Evolutionary conservation across 37 sponge, comb jelly and placozoan genomes (phyloP).

Genomic region (Crambe crambe): DNA sequence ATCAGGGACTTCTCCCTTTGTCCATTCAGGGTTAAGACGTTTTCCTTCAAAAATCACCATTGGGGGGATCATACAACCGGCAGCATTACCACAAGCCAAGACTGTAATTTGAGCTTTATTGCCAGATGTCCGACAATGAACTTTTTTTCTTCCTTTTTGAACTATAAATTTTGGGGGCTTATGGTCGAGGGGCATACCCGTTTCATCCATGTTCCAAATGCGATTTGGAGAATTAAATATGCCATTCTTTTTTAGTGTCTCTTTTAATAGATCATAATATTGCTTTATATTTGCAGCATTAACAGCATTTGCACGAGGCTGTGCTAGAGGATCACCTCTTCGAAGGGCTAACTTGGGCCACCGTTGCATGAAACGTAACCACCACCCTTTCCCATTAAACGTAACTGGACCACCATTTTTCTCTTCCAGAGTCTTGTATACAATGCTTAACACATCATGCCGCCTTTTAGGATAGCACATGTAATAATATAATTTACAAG

Average conservation of each 20-base stretch:
- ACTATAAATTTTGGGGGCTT: conserved; percentile 17
- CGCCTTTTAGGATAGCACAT: too few species aligned
- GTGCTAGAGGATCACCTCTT: conserved; percentile 9
- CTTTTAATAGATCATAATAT: conserved; percentile 6
- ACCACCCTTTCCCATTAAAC: conserved; percentile 12
- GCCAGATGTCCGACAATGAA: not conserved
- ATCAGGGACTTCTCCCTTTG: conserved; percentile 42
- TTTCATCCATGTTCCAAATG: conserved; percentile 26
- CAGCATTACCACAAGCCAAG: conserved; percentile 19
- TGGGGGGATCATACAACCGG: conserved; percentile 5
- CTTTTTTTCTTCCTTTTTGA: conserved; percentile 13
- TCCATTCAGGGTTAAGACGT: conserved; percentile 10
- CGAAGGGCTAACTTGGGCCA: not conserved
- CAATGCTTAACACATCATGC: too few species aligned
- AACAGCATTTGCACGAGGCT: not conserved
- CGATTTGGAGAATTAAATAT: not conserved
- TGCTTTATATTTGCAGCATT: conserved; percentile 11
- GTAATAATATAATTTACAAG: too few species aligned
- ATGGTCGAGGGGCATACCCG: conserved; percentile 9
- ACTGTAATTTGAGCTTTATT: conserved; percentile 23
- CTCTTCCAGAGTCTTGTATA: too few species aligned
- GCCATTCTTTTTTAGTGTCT: not conserved
- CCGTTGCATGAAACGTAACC: not conserved
- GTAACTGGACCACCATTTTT: too few species aligned
- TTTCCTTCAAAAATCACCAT: conserved; percentile 18